Evolutionary conservation across 2,113 vertebrate species (phyloP).

Genomic region (Oncorhynchus nerka): DNA sequence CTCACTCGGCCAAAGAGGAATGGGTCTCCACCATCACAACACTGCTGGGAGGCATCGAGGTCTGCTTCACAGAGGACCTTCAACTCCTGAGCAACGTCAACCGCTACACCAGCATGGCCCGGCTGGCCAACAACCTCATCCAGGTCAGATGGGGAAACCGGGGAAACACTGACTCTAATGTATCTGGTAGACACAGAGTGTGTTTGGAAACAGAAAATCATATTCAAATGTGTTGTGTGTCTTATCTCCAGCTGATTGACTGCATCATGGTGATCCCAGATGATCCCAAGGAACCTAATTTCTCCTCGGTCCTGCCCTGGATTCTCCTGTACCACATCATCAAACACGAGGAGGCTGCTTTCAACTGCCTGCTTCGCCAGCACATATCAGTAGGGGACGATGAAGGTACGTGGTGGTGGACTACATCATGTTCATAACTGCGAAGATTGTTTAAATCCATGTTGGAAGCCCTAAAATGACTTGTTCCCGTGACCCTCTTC

Average conservation of each 20-base stretch:
- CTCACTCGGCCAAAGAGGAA: conserved; percentile 85
- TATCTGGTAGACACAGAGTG: not conserved
- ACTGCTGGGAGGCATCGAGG: conserved; percentile 84
- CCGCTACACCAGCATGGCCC: conserved; percentile 73
- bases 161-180: not conserved
- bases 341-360: conserved; percentile 89
- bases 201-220: not conserved
- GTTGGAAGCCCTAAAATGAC: not conserved
- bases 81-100: conserved; percentile 75
- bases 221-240: not conserved
- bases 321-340: conserved; percentile 90
- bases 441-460: not conserved
- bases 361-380: conserved; percentile 81
- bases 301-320: conserved; percentile 94
- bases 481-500: conserved; percentile 20
- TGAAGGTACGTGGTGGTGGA: conserved; percentile 74
- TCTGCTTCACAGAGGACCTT: conserved; percentile 77
- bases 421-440: not conserved
- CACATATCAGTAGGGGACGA: conserved; percentile 77
- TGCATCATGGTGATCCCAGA: conserved; percentile 91
- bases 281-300: conserved; percentile 88
- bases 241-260: conserved; percentile 82
- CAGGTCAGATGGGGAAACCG: conserved; percentile 75
- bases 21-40: conserved; percentile 89
- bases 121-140: conserved; percentile 91